A percentile compares a stretch with the other conserved stretches of the same genome.
Evolutionary conservation across 2,113 vertebrate genomes (phyloP).

Genomic region (Takifugu bimaculatus): DNA sequence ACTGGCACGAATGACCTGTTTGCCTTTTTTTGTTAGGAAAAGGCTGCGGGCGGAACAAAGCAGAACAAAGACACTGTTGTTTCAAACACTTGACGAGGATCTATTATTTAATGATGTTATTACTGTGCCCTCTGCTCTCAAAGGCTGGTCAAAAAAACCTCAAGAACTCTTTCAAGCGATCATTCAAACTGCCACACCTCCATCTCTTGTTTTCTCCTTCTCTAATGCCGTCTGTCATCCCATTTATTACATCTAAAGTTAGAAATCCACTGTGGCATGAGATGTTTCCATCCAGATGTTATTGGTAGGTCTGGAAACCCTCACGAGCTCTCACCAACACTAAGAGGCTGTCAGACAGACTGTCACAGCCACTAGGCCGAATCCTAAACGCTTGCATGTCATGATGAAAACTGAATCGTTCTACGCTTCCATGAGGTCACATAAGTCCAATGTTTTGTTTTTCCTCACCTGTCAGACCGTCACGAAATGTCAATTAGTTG

Average conservation of each 20-base stretch:
- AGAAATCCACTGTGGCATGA: constrained; percentile 19
- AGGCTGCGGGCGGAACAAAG: too few relatives aligned
- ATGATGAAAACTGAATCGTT: constrained; percentile 16
- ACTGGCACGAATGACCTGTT: too few relatives aligned
- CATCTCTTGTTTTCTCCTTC: constrained; percentile 1
- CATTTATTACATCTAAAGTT: neutral
- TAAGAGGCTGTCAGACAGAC: neutral
- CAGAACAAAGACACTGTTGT: too few relatives aligned
- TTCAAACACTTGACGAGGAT: too few relatives aligned
- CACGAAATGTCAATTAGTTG: neutral
- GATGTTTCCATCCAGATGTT: too few relatives aligned
- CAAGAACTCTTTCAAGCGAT: constrained; percentile 3
- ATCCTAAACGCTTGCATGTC: neutral
- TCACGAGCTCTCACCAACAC: constrained; percentile 15
- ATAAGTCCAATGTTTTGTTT: neutral
- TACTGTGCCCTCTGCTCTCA: constrained; percentile 6
- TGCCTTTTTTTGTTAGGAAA: too few relatives aligned
- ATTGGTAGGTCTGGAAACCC: constrained; percentile 10
- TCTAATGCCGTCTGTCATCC: constrained; percentile 27
- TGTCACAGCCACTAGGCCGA: neutral
- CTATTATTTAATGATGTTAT: too few relatives aligned
- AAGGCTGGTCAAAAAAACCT: constrained; percentile 5
- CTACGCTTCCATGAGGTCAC: neutral
- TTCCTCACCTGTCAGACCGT: neutral
- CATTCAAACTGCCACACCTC: constrained; percentile 14